Conservation (phyloP, 2,113 vertebrate species). For the Rhabdornis inornatus region DNA sequence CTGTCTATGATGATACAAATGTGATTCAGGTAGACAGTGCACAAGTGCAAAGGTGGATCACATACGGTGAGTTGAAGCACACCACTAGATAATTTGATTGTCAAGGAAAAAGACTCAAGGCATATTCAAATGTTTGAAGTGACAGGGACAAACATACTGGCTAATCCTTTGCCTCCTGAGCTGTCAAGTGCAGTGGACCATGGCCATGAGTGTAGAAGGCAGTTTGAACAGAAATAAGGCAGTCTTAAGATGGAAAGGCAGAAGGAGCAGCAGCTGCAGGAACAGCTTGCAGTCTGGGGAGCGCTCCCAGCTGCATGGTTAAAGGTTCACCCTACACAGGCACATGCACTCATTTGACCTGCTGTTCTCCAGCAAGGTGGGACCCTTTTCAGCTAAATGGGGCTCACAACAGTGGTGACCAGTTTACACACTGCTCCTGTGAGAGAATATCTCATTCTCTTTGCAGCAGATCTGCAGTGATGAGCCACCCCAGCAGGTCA, state of each 20-base stretch:
- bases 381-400: neutral
- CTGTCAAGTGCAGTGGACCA: neutral
- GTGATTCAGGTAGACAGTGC: neutral
- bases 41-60: neutral
- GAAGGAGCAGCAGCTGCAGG: neutral
- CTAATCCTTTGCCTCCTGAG: neutral
- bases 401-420: neutral
- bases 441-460: neutral
- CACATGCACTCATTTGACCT: neutral
- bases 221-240: neutral
- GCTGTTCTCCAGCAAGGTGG: neutral
- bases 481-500: rapidly evolving
- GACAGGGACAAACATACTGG: neutral
- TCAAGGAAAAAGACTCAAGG: neutral
- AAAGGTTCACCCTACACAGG: neutral
- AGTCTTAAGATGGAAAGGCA: neutral
- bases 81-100: neutral
- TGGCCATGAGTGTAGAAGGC: neutral
- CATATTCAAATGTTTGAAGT: neutral
- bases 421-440: neutral
- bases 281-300: neutral
- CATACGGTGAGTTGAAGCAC: rapidly evolving
- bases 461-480: neutral
- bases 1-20: neutral
- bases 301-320: neutral